phyloP scores from a whole-genome alignment of 2,888 invertebrate species.

The Netelia melanura region DNA sequence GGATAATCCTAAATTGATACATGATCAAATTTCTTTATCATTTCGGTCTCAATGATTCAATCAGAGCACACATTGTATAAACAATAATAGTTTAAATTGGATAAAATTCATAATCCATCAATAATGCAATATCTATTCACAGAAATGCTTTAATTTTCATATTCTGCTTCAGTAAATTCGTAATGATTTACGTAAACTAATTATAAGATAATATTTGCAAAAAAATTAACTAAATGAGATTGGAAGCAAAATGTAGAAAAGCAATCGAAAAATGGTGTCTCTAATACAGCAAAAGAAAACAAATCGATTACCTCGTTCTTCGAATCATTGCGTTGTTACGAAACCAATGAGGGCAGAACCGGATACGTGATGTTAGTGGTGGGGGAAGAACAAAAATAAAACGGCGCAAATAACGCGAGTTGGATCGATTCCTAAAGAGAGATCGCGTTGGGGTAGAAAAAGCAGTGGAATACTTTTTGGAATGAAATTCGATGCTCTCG shows the following conservation, averaged over 20 bases:
- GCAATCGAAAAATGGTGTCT: not conserved
- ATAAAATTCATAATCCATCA: too few relatives aligned
- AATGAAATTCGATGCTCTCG: slow-evolving; percentile 65
- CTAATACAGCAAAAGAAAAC: not conserved
- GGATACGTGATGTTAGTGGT: slow-evolving; percentile 24
- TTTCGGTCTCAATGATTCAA: too few relatives aligned
- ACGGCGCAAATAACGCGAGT: slow-evolving; percentile 72
- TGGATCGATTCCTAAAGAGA: slow-evolving; percentile 58
- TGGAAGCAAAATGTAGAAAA: not conserved
- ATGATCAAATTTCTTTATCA: too few relatives aligned
- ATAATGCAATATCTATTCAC: too few relatives aligned
- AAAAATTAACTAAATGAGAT: not conserved
- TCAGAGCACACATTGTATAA: too few relatives aligned
- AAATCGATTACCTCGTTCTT: not conserved
- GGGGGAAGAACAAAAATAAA: slow-evolving; percentile 56
- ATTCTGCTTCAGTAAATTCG: too few relatives aligned
- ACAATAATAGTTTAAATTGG: too few relatives aligned
- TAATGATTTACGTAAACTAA: too few relatives aligned
- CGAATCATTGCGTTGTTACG: slow-evolving; percentile 46
- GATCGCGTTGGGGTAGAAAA: slow-evolving; percentile 58
- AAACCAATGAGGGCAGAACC: slow-evolving; percentile 58
- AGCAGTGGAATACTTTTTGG: slow-evolving; percentile 55
- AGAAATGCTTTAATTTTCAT: too few relatives aligned
- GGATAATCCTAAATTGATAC: too few relatives aligned
- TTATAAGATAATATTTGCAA: too few relatives aligned